Base-by-base conservation (phyloP, 2,888 invertebrate genomes). In the Palloptera scutellata region DNA sequence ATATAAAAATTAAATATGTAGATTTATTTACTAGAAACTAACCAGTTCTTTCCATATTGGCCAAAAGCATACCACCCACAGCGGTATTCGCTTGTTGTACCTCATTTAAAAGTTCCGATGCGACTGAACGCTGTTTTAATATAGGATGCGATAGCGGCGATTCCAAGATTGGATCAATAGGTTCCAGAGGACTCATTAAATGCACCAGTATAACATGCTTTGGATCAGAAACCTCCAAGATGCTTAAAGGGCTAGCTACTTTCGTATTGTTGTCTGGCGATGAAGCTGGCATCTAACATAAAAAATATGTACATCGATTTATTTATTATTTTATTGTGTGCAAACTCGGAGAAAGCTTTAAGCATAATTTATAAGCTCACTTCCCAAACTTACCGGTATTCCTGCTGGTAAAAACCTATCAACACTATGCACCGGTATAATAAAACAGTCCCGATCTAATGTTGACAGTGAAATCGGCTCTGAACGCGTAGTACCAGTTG, bases 361-460 rank as follows among this genome's bases (percentile, higher is more conserved):
- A 30, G 6, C 43, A 13, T 10, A 59, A 54, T 9, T 42, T 1
- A 12, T 3, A 2, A 43, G 40, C 1, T 1, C 8, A n/a, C n/a
- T 10, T 10, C 15, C 5, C 19, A 15, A 12, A 68, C 70, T 78
- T 76, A 95, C 94, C 85, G 94, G 94, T 72, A 95, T 93, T 78
- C 95, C 95, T 74, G 93, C 94, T 72, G 95, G 96, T 78, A 96
- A 88, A 86, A 96, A 96, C 76, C 95, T 88, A 83, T 93, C 92
- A 77, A 95, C 88, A 82, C 93, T 93, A 77, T 95, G 94, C 61
- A 95, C 92, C 9, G 96, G 96, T 84, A 96, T 95, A 83, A 96
- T 95, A 86, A 96, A 96, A 86, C 95, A 96, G 87, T 96, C 96
- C 79, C 92, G 89, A 86, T 95, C 94, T 78, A 95, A 87, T 60